Evolutionary conservation across 2,888 invertebrate genomes (phyloP).

Genomic region (Lithophane leautieri): DNA sequence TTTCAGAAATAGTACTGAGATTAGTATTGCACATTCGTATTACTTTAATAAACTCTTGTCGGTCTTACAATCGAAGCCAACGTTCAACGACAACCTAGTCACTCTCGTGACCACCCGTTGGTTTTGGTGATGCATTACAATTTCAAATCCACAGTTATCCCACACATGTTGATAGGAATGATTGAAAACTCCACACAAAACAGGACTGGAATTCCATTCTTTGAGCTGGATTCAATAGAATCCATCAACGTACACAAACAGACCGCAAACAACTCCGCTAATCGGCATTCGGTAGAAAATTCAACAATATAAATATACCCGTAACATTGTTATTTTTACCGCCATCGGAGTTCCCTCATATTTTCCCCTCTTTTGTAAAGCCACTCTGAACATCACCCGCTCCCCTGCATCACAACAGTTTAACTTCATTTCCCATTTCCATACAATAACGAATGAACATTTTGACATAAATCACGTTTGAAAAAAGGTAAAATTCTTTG

Average conservation of each 20-base stretch:
- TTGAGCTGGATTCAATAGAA: slow-evolving; percentile 46
- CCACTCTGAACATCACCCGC: slow-evolving; percentile 28
- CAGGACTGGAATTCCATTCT: slow-evolving; percentile 20
- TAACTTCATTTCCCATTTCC: slow-evolving; percentile 53
- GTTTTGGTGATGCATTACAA: neutral
- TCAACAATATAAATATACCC: slow-evolving; percentile 39
- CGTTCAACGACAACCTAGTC: too few species aligned
- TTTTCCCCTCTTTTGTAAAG: slow-evolving; percentile 24
- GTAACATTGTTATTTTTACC: slow-evolving; percentile 30
- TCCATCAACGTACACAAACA: slow-evolving; percentile 41
- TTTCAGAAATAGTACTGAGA: neutral
- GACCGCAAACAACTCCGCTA: slow-evolving; percentile 22
- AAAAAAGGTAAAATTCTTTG: slow-evolving; percentile 60
- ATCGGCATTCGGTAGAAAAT: slow-evolving; percentile 30
- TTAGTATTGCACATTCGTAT: neutral
- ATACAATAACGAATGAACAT: slow-evolving; percentile 58
- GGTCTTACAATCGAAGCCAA: too few species aligned
- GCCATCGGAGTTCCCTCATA: neutral
- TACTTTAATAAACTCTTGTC: neutral
- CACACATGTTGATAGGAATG: slow-evolving; percentile 17
- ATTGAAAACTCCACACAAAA: slow-evolving; percentile 46
- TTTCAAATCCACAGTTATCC: slow-evolving; percentile 23
- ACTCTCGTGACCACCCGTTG: too few species aligned
- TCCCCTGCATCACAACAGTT: slow-evolving; percentile 41
- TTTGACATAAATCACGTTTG: slow-evolving; percentile 60